phyloP scores from a whole-genome alignment of 2,113 vertebrate genomes.

The Talpa occidentalis region DNA sequence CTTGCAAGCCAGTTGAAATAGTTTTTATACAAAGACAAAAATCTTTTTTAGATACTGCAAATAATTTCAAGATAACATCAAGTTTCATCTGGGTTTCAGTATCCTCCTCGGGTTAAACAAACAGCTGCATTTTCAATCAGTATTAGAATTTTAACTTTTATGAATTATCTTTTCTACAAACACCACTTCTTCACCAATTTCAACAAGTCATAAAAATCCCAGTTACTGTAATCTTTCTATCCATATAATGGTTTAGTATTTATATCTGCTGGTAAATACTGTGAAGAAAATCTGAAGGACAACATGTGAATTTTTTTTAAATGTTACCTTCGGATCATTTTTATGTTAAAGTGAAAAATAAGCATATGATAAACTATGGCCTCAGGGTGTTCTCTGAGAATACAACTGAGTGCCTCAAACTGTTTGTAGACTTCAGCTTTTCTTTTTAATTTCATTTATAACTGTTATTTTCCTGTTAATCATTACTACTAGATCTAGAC shows the following conservation, averaged over 20 bases:
- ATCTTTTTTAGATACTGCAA: not conserved
- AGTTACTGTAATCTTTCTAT: constrained; percentile 70
- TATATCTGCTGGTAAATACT: not conserved
- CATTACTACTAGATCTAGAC: not conserved
- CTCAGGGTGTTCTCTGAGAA: not conserved
- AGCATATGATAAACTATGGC: not conserved
- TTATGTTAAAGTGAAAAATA: constrained; percentile 43
- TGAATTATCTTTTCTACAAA: constrained; percentile 46
- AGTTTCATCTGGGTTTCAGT: not conserved
- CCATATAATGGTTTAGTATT: not conserved
- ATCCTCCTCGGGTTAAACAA: not conserved
- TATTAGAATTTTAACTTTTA: constrained; percentile 49
- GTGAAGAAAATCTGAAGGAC: not conserved
- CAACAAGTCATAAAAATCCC: constrained; percentile 72
- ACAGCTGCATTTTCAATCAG: not conserved
- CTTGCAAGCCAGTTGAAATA: not conserved
- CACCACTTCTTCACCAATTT: constrained; percentile 45
- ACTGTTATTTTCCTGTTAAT: not conserved
- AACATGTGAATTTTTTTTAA: not conserved
- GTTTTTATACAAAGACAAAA: not conserved
- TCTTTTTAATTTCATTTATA: not conserved
- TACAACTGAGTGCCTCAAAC: not conserved
- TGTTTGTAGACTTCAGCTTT: not conserved
- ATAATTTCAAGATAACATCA: not conserved
- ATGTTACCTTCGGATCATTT: not conserved